phyloP scores from a whole-genome alignment of 2,797 vertebrate species.

The Echeneis naucrates region DNA sequence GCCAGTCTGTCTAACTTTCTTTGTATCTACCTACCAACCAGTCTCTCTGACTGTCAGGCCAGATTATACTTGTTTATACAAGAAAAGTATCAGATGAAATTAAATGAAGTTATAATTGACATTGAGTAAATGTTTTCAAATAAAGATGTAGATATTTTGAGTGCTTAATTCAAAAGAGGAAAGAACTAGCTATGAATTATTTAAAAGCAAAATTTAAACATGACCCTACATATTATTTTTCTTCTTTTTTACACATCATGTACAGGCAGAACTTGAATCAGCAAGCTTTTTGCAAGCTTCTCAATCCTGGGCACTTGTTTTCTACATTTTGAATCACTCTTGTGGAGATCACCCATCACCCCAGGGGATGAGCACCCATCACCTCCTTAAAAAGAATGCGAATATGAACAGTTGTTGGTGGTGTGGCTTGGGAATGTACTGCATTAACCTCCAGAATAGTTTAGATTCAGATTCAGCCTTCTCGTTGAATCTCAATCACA shows the following conservation, averaged over 20 bases:
- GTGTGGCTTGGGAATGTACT: background rate
- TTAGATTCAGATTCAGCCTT: no score
- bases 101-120: background rate
- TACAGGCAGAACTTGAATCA: background rate
- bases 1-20: slow-evolving; percentile 40
- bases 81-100: slow-evolving; percentile 12
- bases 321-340: slow-evolving; percentile 9
- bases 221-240: background rate
- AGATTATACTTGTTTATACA: background rate
- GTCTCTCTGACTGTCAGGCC: slow-evolving; percentile 13
- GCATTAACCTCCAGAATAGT: background rate
- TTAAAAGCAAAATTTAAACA: background rate
- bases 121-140: background rate
- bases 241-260: background rate
- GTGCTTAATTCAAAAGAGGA: background rate
- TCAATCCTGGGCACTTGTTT: background rate
- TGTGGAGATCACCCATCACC: background rate
- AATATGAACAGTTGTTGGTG: background rate
- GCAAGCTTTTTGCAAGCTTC: background rate
- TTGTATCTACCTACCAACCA: slow-evolving; percentile 39
- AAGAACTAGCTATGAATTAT: background rate
- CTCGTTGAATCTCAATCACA: no score
- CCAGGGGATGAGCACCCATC: no score
- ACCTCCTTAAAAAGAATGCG: no score
- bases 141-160: background rate